These are phyloP conservation scores for Tetramorium simillimum DNA, from an alignment of 1,140 invertebrate genomes.

Conservation along the genomic window DNA sequence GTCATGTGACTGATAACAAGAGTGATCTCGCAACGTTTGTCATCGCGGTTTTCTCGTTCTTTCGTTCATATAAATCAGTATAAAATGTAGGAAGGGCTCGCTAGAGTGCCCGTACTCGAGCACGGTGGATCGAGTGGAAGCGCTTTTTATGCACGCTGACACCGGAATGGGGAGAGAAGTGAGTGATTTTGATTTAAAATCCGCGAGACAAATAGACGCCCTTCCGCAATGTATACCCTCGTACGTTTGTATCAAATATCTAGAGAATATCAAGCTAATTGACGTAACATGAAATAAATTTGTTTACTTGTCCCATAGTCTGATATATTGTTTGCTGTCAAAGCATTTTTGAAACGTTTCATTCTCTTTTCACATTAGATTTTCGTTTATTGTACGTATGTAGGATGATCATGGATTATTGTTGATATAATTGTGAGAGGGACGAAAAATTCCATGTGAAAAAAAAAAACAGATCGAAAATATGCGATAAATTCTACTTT, in stretches of 20 bases:
- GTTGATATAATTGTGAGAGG: not conserved
- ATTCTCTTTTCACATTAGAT: not conserved
- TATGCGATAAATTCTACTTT: not conserved
- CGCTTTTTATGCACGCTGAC: constrained; percentile 28
- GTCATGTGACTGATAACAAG: not conserved
- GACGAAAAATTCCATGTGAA: not conserved
- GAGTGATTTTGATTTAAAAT: constrained; percentile 45
- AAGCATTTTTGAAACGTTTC: constrained; percentile 1
- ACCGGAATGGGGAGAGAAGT: not conserved
- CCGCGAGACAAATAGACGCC: constrained; percentile 1
- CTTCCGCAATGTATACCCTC: not conserved
- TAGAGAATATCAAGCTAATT: constrained; percentile 4
- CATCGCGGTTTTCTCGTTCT: not conserved
- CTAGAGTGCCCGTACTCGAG: not conserved
- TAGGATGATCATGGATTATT: not conserved
- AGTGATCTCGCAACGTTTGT: constrained; percentile 9
- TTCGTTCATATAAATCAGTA: constrained; percentile 35
- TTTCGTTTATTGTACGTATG: not conserved
- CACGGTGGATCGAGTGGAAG: constrained; percentile 1
- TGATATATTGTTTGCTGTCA: not conserved
- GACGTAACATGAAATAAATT: constrained; percentile 3
- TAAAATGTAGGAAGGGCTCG: constrained; percentile 13
- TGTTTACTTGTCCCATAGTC: not conserved
- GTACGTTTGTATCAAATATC: constrained; percentile 10
- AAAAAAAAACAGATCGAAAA: not conserved